Evolutionary conservation across 2,888 invertebrate genomes (phyloP).

Genomic region (Acrobasis repandana): DNA sequence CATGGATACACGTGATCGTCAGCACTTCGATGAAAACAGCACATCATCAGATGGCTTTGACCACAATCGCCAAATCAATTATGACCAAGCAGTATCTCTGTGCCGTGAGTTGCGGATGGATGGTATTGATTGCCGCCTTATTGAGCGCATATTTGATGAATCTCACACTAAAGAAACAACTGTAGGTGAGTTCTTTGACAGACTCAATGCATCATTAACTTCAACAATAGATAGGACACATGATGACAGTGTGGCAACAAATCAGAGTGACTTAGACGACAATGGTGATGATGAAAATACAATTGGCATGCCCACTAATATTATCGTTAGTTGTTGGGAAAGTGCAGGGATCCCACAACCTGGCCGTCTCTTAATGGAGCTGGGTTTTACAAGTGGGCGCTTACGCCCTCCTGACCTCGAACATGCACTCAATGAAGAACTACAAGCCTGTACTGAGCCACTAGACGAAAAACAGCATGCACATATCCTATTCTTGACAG

Average conservation of each 20-base stretch:
- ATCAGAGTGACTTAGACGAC: conserved; percentile 28
- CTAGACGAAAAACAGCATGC: conserved; percentile 43
- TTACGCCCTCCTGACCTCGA: conserved; percentile 85
- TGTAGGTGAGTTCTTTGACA: conserved; percentile 73
- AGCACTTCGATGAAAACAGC: conserved; percentile 31
- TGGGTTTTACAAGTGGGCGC: conserved; percentile 85
- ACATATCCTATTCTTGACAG: conserved; percentile 78
- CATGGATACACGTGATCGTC: conserved; percentile 48
- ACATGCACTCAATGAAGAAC: conserved; percentile 87
- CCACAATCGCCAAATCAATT: conserved; percentile 61
- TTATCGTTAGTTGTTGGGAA: conserved; percentile 88
- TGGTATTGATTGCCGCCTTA: conserved; percentile 57
- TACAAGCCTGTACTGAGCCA: conserved; percentile 46
- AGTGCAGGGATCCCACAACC: conserved; percentile 86
- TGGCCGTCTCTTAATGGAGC: conserved; percentile 84
- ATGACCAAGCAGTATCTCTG: conserved; percentile 61
- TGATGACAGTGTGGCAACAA: conserved; percentile 28
- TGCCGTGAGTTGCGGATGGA: conserved; percentile 67
- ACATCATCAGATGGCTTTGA: conserved; percentile 45
- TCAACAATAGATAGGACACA: conserved; percentile 53
- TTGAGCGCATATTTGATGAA: conserved; percentile 64
- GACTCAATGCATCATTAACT: conserved; percentile 61
- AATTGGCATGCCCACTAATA: conserved; percentile 64
- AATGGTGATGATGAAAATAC: conserved; percentile 40
- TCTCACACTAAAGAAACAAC: conserved; percentile 54